A percentile compares a stretch with the other conserved stretches of the same genome.
phyloP scores from a whole-genome alignment of 2,797 vertebrate species.

The Chanos chanos region DNA sequence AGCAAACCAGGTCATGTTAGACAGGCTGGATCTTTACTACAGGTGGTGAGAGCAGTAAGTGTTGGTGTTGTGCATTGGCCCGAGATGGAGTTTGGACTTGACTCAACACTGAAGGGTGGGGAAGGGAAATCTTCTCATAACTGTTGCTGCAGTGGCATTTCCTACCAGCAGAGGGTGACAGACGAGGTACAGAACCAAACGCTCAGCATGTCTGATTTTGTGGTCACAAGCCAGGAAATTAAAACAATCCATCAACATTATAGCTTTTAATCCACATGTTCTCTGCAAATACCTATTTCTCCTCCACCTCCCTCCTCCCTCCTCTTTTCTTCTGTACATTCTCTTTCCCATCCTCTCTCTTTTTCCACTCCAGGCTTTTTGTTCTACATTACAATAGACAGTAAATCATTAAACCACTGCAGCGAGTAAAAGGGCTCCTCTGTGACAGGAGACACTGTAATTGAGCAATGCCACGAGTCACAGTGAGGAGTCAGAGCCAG shows the following conservation, averaged over 20 bases:
- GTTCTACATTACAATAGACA: constrained; percentile 43
- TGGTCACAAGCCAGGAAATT: constrained; percentile 48
- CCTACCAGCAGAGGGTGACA: constrained; percentile 40
- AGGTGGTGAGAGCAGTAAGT: too few relatives aligned
- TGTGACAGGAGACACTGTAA: constrained; percentile 32
- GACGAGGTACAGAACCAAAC: constrained; percentile 9
- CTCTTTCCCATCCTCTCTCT: constrained; percentile 13
- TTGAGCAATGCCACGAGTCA: constrained; percentile 21
- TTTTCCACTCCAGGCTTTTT: constrained; percentile 29
- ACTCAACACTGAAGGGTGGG: neutral
- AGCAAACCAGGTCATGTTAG: too few relatives aligned
- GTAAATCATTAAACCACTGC: constrained; percentile 47
- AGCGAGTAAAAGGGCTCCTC: constrained; percentile 28
- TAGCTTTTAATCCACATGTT: constrained; percentile 46
- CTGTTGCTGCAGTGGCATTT: constrained; percentile 9
- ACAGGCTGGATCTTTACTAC: too few relatives aligned
- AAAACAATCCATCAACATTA: constrained; percentile 50
- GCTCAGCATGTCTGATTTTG: constrained; percentile 10
- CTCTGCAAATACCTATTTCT: constrained; percentile 47
- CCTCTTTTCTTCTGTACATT: constrained; percentile 13
- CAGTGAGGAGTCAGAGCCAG: too few relatives aligned
- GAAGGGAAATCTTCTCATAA: neutral
- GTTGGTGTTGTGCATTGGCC: too few relatives aligned
- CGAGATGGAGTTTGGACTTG: too few relatives aligned
- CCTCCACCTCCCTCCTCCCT: constrained; percentile 26